Evolutionary conservation across 2,888 invertebrate genomes (phyloP).

Genomic region (Mellilla xanthometata): DNA sequence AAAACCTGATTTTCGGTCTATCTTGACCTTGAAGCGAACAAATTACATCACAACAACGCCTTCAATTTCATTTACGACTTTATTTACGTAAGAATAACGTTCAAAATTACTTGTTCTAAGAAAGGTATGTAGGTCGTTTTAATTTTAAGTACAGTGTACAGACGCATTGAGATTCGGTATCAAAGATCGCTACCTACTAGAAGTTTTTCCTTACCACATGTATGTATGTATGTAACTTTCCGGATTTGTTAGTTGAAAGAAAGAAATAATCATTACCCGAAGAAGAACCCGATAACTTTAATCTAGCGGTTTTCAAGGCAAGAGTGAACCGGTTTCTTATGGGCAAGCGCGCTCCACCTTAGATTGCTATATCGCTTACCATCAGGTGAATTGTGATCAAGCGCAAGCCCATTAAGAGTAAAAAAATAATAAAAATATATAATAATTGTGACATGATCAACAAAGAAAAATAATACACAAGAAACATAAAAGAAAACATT

Average conservation of each 20-base stretch:
- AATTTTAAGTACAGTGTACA: constrained; percentile 33
- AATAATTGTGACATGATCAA: too few relatives aligned
- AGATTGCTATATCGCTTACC: too few relatives aligned
- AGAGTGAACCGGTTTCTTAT: too few relatives aligned
- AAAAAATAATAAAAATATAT: too few relatives aligned
- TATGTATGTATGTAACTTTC: constrained; percentile 60
- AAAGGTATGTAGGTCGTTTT: constrained; percentile 29
- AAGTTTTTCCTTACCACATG: constrained; percentile 79
- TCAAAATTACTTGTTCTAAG: constrained; percentile 15
- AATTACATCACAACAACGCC: constrained; percentile 73
- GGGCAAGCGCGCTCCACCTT: too few relatives aligned
- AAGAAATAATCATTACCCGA: too few relatives aligned
- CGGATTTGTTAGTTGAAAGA: constrained; percentile 49
- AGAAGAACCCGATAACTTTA: too few relatives aligned
- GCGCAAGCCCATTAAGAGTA: too few relatives aligned
- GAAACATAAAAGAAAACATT: too few relatives aligned
- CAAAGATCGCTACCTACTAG: constrained; percentile 65
- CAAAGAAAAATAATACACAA: too few relatives aligned
- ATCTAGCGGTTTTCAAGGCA: too few relatives aligned
- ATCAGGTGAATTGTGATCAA: too few relatives aligned
- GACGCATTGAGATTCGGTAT: constrained; percentile 53
- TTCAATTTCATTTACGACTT: constrained; percentile 38
- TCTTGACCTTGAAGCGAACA: constrained; percentile 74
- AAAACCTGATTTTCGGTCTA: constrained; percentile 81
- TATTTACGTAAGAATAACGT: constrained; percentile 12